Evolutionary conservation across 2,113 vertebrate species (phyloP).

Genomic region (Lamprologus lemairii): DNA sequence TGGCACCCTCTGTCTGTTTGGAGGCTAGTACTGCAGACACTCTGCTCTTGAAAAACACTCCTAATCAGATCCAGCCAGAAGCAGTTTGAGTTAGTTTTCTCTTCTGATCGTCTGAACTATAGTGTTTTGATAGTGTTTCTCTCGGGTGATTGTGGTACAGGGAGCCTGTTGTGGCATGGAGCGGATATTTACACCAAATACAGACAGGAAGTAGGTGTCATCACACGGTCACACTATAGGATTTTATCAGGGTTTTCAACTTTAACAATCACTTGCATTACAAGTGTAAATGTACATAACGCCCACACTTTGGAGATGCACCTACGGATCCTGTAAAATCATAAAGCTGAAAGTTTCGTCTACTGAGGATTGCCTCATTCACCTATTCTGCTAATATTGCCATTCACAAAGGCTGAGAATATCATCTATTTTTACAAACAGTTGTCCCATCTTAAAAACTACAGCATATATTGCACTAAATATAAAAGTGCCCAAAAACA

Average conservation of each 20-base stretch:
- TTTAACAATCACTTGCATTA: background rate
- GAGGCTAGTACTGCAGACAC: background rate
- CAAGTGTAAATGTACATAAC: background rate
- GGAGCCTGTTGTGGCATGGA: background rate
- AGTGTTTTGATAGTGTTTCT: too few relatives aligned
- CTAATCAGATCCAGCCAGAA: conserved; percentile 7
- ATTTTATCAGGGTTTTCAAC: background rate
- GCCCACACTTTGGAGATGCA: fast-evolving
- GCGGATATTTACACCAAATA: background rate
- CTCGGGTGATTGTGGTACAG: background rate
- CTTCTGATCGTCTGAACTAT: too few relatives aligned
- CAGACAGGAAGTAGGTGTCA: background rate
- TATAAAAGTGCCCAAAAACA: background rate
- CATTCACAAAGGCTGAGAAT: background rate
- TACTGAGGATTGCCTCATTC: background rate
- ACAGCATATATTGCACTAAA: background rate
- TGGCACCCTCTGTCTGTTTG: conserved; percentile 32
- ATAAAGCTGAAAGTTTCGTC: fast-evolving
- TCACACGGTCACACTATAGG: fast-evolving
- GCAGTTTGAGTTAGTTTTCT: background rate
- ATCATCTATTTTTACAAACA: background rate
- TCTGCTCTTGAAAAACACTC: background rate
- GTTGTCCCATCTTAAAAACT: background rate
- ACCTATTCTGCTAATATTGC: background rate
- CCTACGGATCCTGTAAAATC: background rate